Base-by-base conservation (phyloP, 1,140 invertebrate species). In the Ditylenchus dipsaci region DNA sequence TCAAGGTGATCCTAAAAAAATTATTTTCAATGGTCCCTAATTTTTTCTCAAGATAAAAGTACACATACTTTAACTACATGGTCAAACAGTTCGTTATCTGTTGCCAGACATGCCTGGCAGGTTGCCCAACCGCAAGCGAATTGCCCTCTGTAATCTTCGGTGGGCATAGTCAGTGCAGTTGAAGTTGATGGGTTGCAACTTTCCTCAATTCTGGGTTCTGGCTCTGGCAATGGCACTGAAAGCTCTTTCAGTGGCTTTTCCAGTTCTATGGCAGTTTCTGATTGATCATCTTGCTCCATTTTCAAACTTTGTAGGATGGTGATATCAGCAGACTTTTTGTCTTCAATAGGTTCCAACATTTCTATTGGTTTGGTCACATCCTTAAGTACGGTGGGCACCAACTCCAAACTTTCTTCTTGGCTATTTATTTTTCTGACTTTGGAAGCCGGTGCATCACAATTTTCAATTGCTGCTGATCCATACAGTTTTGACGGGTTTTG, bases 41-140 rank as follows among this genome's bases (percentile, higher is more conserved):
- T 53, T 53, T 53, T 1, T 53, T 8, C n/a, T 53, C 49, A 7
- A 17, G 3, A 7, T 45, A 45, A 5, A 1, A 33, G n/a, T 19
- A 61, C 3, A 33, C n/a, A 45, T 29, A 61, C 59, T 27, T 61
- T 30, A 7, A 61, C 42, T 21, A 61, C 59, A 17, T 61, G 59
- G 59, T 61, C 59, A 45, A 5, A 61, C n/a, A 61, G n/a, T n/a
- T 61, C 59, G n/a, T 61, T 61, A 1, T 61, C 59, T 3, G n/a
- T 61, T 3, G 1, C 42, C 19, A 61, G n/a, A 5, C 42, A 15
- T n/a, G 3, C n/a, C n/a, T 61, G n/a, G 59, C 59, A 61, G 17
- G 3, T 21, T 7, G 38, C 42, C 59, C 59, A 61, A 7, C 42
- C 59, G 17, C 59, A 61, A 19, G 19, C 59, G 27, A 33, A 61